Base-by-base conservation (phyloP, 2,113 vertebrate species). In the Brachypodius melanocephalos region DNA sequence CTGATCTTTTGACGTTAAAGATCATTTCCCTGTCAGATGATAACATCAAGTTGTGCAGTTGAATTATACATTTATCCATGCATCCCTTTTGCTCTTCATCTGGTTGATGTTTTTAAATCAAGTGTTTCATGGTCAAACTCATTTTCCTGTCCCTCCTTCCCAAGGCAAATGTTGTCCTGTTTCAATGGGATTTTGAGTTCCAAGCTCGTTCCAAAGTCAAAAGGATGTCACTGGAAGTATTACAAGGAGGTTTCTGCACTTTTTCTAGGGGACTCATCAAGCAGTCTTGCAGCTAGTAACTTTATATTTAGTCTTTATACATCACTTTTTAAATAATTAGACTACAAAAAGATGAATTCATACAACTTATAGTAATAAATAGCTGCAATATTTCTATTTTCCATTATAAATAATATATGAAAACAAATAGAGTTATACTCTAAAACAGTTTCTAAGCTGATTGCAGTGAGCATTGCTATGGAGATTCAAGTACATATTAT, bases 1-100 rank as follows among this genome's bases (percentile, higher is more conserved):
- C 87, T 95, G 85, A 89, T 95, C 77, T 89, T 89, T 91, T 80
- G 58, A 72, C 2, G 22, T 93, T 89, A 92, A 90, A 94, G 95
- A 92, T 89, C 59, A 82, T 69, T 92, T 92, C 49, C 36, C 73
- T 91, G 62, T 92, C 65, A 86, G 54, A 91, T 81, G 62, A 94
- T 62, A 93, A 66, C 62, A 89, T 94, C 71, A 95, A 95, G 72
- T 85, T 76, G 11, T 83, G 34, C n/a, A 76, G 54, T 63, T 78
- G 66, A 92, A 88, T 85, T 88, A 67, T 61, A 58, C 21, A 71
- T 96, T 71, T 75, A 68, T 80, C 32, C 61, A 38, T 46, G 26
- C 14, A 68, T 61, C 34, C 25, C 34, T 68, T 76, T 63, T 94
- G 80, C 62, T 58, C 36, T 75, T 96, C 76, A 58, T 89, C 75